phyloP scores from a whole-genome alignment of 2,888 invertebrate species.

The Acheta domesticus region DNA sequence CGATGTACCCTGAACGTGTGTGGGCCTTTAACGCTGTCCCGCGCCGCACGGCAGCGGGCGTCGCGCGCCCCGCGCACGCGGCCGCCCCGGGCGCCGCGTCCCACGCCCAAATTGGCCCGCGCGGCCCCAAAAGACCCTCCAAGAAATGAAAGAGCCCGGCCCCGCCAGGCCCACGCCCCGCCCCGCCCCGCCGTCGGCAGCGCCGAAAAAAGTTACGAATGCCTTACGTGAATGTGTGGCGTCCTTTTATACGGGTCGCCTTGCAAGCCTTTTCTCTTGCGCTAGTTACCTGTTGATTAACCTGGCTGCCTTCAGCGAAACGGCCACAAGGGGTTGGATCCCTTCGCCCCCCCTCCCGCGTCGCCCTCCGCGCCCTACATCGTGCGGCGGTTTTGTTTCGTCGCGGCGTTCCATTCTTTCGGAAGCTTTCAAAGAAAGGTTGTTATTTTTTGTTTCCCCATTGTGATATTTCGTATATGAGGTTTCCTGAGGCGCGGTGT shows the following conservation, averaged over 20 bases:
- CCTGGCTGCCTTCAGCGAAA: neutral
- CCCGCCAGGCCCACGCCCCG: neutral
- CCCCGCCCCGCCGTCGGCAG: neutral
- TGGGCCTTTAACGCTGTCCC: neutral
- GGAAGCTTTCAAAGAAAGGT: neutral
- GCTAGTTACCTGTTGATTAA: neutral
- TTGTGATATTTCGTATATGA: neutral
- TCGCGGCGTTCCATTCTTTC: conserved; percentile 5
- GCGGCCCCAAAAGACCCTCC: neutral
- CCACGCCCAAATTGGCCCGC: neutral
- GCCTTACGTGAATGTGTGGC: neutral
- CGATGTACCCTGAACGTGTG: neutral
- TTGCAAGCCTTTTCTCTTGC: neutral
- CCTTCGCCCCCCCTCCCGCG: neutral
- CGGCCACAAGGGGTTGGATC: neutral
- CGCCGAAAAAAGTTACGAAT: neutral
- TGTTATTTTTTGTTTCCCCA: neutral
- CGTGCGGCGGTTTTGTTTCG: neutral
- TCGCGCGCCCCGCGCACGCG: neutral
- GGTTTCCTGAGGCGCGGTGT: neutral
- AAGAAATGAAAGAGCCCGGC: neutral
- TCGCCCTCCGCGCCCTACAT: neutral
- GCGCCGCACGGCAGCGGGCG: neutral
- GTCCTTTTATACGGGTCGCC: neutral
- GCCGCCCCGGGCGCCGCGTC: neutral